Conservation (phyloP, 1,140 invertebrate genomes). For the Papilio polyxenes region DNA sequence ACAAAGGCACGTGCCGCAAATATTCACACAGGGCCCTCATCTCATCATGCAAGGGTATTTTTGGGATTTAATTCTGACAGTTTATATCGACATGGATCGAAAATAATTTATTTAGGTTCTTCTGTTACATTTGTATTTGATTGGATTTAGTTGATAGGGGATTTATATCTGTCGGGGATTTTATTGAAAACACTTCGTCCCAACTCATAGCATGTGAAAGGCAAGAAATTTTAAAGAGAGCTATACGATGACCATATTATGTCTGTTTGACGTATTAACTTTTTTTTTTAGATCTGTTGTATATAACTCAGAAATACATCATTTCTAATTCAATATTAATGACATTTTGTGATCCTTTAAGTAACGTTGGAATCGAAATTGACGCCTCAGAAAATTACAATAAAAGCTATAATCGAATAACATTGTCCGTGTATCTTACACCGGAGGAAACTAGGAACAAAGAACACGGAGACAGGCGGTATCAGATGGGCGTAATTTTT, state of each 20-base stretch:
- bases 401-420: slow-evolving; percentile 35
- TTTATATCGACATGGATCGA: background rate
- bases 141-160: slow-evolving; percentile 2
- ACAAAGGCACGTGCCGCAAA: background rate
- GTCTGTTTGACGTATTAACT: too few species aligned
- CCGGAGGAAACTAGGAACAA: slow-evolving; percentile 50
- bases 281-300: too few species aligned
- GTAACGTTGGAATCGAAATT: background rate
- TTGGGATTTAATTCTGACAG: background rate
- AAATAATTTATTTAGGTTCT: slow-evolving; percentile 2
- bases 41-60: background rate
- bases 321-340: too few species aligned
- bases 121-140: slow-evolving; percentile 4
- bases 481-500: slow-evolving; percentile 78
- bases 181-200: background rate
- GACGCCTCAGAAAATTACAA: background rate
- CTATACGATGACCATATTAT: too few species aligned
- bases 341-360: background rate
- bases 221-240: background rate
- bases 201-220: background rate
- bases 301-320: too few species aligned
- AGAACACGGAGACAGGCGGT: slow-evolving; percentile 63
- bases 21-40: background rate
- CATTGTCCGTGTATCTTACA: background rate
- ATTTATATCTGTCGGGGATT: background rate